Percentiles rank a stretch among this genome's conserved stretches.
Evolutionary conservation across 2,797 vertebrate genomes (phyloP).

Genomic region (Lindbergichthys nudifrons): DNA sequence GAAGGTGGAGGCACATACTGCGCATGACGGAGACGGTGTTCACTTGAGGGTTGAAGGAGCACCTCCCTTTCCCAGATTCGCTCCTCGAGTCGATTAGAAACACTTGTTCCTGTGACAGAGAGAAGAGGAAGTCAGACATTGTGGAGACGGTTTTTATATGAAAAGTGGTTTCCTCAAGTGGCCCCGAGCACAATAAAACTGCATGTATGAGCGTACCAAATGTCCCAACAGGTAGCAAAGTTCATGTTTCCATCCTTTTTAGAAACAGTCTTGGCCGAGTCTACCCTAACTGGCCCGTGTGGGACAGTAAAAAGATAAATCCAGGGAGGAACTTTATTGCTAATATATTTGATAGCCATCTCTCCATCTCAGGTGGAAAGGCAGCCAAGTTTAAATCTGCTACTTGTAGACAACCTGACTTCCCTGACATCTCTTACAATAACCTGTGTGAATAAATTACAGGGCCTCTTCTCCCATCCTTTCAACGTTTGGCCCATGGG

Average conservation of each 20-base stretch:
- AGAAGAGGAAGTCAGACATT: slow-evolving; percentile 35
- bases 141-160: slow-evolving; percentile 54
- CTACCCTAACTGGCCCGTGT: slow-evolving; percentile 43
- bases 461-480: slow-evolving; percentile 22
- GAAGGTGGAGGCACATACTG: slow-evolving; percentile 87
- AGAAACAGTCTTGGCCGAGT: slow-evolving; percentile 6
- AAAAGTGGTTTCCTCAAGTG: slow-evolving; percentile 12
- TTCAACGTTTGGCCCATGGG: slow-evolving; percentile 20
- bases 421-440: background rate
- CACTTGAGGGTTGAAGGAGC: slow-evolving; percentile 96
- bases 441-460: slow-evolving; percentile 24
- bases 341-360: slow-evolving; percentile 39
- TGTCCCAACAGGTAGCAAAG: slow-evolving; percentile 26
- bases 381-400: slow-evolving; percentile 50
- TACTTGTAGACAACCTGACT: background rate
- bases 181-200: slow-evolving; percentile 47
- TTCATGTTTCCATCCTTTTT: slow-evolving; percentile 19
- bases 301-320: slow-evolving; percentile 56
- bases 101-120: slow-evolving; percentile 88
- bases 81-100: slow-evolving; percentile 93
- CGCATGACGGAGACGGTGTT: slow-evolving; percentile 98
- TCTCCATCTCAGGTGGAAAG: slow-evolving; percentile 35
- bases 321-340: slow-evolving; percentile 53
- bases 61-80: slow-evolving; percentile 97
- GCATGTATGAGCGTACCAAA: slow-evolving; percentile 35